These are phyloP conservation scores for Chaetogeoica ovagalla DNA, from an alignment of 2,888 invertebrate genomes.

Conservation along the genomic window DNA sequence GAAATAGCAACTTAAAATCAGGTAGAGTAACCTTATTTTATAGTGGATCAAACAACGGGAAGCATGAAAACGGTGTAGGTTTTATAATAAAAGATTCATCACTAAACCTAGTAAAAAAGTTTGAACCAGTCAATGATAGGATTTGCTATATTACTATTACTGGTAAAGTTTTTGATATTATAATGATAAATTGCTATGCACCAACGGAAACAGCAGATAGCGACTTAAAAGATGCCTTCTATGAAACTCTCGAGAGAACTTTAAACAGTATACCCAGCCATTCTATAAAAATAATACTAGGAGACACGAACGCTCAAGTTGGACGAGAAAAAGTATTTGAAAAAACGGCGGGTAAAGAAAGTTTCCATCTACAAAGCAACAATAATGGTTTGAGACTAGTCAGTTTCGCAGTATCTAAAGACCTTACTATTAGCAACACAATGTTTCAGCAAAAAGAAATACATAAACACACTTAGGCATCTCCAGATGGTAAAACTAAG, in stretches of 20 bases:
- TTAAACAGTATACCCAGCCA: background rate
- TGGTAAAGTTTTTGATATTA: background rate
- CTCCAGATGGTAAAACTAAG: too few relatives aligned
- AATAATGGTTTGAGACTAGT: background rate
- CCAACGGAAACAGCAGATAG: background rate
- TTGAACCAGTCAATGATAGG: too few relatives aligned
- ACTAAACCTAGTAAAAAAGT: background rate
- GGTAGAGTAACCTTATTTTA: too few relatives aligned
- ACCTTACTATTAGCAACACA: too few relatives aligned
- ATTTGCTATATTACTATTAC: background rate
- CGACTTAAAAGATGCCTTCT: background rate
- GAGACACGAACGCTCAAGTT: background rate
- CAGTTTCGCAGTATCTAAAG: background rate
- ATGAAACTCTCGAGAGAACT: background rate
- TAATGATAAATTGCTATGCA: background rate
- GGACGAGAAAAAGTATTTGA: background rate
- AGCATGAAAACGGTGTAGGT: too few relatives aligned
- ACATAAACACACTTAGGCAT: too few relatives aligned
- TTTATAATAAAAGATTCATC: background rate
- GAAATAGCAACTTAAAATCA: too few relatives aligned
- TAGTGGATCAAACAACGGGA: too few relatives aligned
- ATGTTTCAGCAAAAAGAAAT: too few relatives aligned
- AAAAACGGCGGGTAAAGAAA: background rate
- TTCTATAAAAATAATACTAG: background rate
- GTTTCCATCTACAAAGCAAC: background rate